Evolutionary conservation across 2,797 vertebrate species (phyloP), one percentile per base, ranked within the genome.

Genomic region (Oryzias sinensis): DNA sequence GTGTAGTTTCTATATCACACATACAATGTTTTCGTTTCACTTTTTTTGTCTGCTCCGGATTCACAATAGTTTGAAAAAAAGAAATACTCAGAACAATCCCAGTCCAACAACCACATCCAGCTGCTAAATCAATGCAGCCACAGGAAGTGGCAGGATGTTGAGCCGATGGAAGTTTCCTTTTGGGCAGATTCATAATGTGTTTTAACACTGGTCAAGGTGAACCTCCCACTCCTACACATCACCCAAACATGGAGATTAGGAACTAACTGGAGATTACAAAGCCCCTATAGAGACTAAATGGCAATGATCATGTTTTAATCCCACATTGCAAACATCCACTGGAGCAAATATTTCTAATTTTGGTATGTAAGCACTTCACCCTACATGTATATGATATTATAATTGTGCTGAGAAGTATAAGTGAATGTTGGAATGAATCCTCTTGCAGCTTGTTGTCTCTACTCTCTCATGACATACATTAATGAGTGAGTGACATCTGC

Each of bases 401-500:
- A 11, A 9, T 9, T 64, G 44, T 59, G 20, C 20, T 53, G 37
- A 5, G 25, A 62, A 54, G 51, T 40, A 53, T 44, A 2, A 33
- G 29, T 33, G 29, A 44, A 5, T 65, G 58, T 20, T 52, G 63
- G 65, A 44, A 20, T 62, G 61, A 55, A 53, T 15, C 45, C 29
- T 52, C 24, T 73, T 68, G 24, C 43, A 51, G 65, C 55, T 43
- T 25, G 46, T 59, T 29, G 66, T 58, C 53, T 33, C 29, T 25
- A 56, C 16, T 45, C 68, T 65, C 59, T 62, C 72, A 60, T 62
- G 68, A 84, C 70, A 76, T 89, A 89, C 81, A 83, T 86, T 90
- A 89, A 92, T 89, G 88, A 89, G 74, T 92, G 89, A 90, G 88
- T 90, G 90, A 90, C 90, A 91, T 89, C 91, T 92, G 83, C 87